Base-by-base conservation (phyloP, 2,888 invertebrate genomes). In the Pinctada fucata region DNA sequence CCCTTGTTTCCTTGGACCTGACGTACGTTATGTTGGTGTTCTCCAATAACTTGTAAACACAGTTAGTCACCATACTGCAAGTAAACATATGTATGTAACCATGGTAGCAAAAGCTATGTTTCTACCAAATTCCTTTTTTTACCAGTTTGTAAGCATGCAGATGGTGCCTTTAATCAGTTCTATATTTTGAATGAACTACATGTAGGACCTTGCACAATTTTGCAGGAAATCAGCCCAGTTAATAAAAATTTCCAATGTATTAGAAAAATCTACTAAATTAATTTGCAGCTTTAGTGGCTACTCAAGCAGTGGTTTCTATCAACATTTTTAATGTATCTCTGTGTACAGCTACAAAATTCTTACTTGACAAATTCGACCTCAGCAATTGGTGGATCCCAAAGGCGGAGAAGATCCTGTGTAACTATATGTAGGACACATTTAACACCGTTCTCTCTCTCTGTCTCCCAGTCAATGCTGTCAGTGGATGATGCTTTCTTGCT, bases 301-400 rank as follows among this genome's bases (percentile, higher is more conserved):
- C 31, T 31, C 31, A 31, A 31, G 31, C 31, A 31, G 31, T 31
- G 31, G 31, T 31, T 31, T 31, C 31, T 31, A 31, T 31, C 31
- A 31, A 31, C 0, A 31, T 31, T 31, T 31, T 31, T 1, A 31
- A 31, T 31, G 31, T 31, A 31, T 31, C 31, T 31, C 31, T 31
- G 1, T 31, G 31, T 31, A 31, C 31, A 31, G 31, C 31, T 31
- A 31, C 31, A 31, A 31, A 31, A 31, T 31, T 31, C 80, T 52
- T 80, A 78, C 80, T 77, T 95, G 67, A 97, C 95, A 94, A 97
- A 97, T 86, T 95, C 95, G 90, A 96, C 96, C 88, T 97, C 97
- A 52, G 95, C 95, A 65, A 97, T 93, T 0, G 97, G 96, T 4
- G 97, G 97, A 86, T 95, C 95, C 97, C 97, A 97, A 0, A 97